These are phyloP conservation scores for Drosophila acutilabella DNA, from an alignment of 2,888 invertebrate genomes.

Conservation along the genomic window DNA sequence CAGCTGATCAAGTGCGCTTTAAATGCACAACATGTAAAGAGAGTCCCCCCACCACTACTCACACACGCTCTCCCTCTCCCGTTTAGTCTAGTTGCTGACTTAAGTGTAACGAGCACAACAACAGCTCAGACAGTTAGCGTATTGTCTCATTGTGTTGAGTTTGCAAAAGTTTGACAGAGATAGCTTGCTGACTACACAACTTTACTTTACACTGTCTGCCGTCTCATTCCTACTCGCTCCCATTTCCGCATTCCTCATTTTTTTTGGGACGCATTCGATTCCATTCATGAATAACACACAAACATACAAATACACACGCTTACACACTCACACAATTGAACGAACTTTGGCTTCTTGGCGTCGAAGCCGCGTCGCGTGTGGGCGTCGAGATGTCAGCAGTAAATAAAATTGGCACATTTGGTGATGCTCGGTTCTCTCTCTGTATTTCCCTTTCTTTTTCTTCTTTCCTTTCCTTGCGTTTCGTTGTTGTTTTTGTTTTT, in stretches of 20 bases:
- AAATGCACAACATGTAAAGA: conserved; percentile 55
- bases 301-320: no score
- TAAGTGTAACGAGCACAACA: conserved; percentile 22
- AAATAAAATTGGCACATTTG: conserved; percentile 67
- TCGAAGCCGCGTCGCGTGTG: conserved; percentile 34
- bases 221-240: conserved; percentile 16
- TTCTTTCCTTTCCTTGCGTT: not conserved
- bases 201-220: conserved; percentile 1
- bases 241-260: conserved; percentile 48
- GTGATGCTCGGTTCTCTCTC: conserved; percentile 20
- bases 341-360: conserved; percentile 51
- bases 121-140: conserved; percentile 1
- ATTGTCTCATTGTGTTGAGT: conserved; percentile 29
- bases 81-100: conserved; percentile 8
- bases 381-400: conserved; percentile 72
- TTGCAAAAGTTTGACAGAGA: conserved; percentile 21
- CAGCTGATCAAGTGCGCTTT: conserved; percentile 62
- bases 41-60: conserved; percentile 4
- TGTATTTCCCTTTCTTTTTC: conserved; percentile 3
- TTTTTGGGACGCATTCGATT: conserved; percentile 26
- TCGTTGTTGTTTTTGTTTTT: not conserved
- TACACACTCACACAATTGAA: conserved; percentile 26
- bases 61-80: not conserved
- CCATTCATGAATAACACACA: conserved; percentile 57
- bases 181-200: conserved; percentile 17